Percentiles rank a stretch among this genome's conserved stretches.
Conservation (phyloP, 2,797 vertebrate species). For the Synanceia verrucosa region DNA sequence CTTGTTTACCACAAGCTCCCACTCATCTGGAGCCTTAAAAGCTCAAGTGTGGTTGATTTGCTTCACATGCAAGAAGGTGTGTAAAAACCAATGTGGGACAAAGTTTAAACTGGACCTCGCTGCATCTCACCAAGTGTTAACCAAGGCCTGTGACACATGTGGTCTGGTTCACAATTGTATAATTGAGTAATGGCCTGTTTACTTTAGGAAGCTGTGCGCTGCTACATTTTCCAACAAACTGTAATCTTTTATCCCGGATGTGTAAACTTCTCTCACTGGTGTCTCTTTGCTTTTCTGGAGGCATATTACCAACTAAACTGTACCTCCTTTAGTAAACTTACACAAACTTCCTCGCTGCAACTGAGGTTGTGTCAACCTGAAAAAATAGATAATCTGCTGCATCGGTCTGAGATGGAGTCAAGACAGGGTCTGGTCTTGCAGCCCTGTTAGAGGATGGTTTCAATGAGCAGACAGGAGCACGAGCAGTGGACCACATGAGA, state of each 20-base stretch:
- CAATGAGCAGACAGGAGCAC: constrained; percentile 63
- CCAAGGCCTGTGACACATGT: constrained; percentile 43
- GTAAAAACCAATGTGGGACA: constrained; percentile 45
- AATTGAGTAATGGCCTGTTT: constrained; percentile 43
- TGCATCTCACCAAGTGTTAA: constrained; percentile 42
- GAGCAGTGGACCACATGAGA: constrained; percentile 75
- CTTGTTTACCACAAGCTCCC: constrained; percentile 59
- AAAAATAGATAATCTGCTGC: constrained; percentile 4
- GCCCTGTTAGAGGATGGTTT: constrained; percentile 63
- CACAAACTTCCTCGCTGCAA: constrained; percentile 25
- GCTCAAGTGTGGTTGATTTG: constrained; percentile 44
- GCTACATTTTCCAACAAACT: constrained; percentile 30
- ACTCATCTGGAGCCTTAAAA: constrained; percentile 52
- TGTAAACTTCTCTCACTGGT: constrained; percentile 23
- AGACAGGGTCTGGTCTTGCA: constrained; percentile 54
- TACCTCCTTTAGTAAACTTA: constrained; percentile 30
- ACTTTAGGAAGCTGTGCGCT: constrained; percentile 26
- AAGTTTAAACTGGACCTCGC: constrained; percentile 27
- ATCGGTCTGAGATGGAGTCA: constrained; percentile 56
- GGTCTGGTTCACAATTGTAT: constrained; percentile 36
- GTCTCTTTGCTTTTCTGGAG: constrained; percentile 25
- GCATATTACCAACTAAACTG: constrained; percentile 10
- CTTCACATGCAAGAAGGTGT: constrained; percentile 36
- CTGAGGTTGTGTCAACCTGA: constrained; percentile 22
- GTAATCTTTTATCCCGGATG: constrained; percentile 18